Conservation (phyloP, 2,797 vertebrate species). For the Falco peregrinus region DNA sequence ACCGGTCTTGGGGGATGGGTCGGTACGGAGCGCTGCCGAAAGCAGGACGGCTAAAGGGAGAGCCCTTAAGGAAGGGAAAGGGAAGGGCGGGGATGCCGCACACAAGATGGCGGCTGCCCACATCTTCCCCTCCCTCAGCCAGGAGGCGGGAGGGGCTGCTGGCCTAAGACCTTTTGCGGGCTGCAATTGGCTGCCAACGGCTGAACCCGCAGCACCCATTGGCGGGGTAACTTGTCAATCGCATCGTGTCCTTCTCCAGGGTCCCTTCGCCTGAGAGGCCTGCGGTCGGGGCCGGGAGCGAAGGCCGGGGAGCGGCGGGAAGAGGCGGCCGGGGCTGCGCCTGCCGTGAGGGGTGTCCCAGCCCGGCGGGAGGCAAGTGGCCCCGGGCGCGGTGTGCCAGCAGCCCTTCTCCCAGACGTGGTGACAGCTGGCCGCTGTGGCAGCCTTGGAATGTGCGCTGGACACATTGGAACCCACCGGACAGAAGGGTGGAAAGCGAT, state of each 20-base stretch:
- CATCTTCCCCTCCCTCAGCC: background rate
- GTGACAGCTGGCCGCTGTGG: too few relatives aligned
- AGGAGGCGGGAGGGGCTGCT: background rate
- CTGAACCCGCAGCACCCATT: background rate
- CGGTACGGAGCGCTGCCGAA: fast-evolving
- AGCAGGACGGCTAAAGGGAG: background rate
- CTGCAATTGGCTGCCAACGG: conserved; percentile 39
- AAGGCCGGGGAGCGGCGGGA: background rate
- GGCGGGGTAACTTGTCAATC: conserved; percentile 28
- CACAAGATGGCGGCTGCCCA: conserved; percentile 61
- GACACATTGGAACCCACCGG: fast-evolving
- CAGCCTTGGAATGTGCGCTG: background rate
- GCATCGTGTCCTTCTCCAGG: fast-evolving
- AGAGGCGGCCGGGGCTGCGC: background rate
- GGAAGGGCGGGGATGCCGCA: conserved; percentile 49
- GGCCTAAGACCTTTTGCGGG: fast-evolving
- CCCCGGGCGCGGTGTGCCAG: background rate
- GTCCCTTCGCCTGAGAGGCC: background rate
- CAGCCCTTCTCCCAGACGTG: background rate
- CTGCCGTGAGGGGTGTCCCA: background rate
- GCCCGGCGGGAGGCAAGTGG: too few relatives aligned
- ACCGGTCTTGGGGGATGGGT: fast-evolving
- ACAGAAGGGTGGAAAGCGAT: fast-evolving
- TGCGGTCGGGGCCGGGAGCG: background rate
- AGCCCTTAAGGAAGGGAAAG: background rate